Evolutionary conservation across 1,140 invertebrate genomes (phyloP).

Genomic region (Camponotus floridanus): DNA sequence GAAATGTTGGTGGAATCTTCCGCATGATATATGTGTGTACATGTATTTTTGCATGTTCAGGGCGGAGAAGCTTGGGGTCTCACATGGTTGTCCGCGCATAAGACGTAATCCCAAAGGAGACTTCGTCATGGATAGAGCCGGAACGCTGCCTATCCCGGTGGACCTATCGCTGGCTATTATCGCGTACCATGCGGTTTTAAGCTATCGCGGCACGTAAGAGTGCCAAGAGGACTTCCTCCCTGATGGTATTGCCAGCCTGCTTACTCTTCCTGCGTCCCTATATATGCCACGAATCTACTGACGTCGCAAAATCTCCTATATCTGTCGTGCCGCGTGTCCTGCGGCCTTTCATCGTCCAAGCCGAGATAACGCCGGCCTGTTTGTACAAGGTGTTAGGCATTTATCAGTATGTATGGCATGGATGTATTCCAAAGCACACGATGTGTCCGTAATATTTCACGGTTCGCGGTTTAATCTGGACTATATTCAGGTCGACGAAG

Average conservation of each 20-base stretch:
- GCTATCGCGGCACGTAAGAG: constrained; percentile 71
- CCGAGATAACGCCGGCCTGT: constrained; percentile 79
- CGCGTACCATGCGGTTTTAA: constrained; percentile 81
- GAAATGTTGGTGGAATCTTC: background rate
- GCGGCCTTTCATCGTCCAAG: constrained; percentile 66
- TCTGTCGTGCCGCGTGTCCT: constrained; percentile 43
- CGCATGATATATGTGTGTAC: background rate
- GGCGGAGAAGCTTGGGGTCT: background rate
- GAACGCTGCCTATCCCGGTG: constrained; percentile 68
- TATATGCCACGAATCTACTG: constrained; percentile 14
- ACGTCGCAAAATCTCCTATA: constrained; percentile 19
- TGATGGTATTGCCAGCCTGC: constrained; percentile 55
- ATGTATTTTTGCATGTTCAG: constrained; percentile 21
- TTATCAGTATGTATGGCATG: constrained; percentile 17
- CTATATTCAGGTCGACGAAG: constrained; percentile 30
- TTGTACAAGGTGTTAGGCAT: constrained; percentile 77
- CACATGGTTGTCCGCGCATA: constrained; percentile 26
- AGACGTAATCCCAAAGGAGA: constrained; percentile 67
- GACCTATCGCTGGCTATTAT: constrained; percentile 82
- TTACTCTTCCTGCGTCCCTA: constrained; percentile 16
- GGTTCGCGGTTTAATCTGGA: constrained; percentile 20
- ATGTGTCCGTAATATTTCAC: constrained; percentile 51
- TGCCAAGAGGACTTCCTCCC: constrained; percentile 60
- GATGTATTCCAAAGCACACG: constrained; percentile 34
- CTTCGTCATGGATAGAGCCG: constrained; percentile 43